Conservation (phyloP, 2,113 vertebrate genomes). For the Motacilla tschutschensis region DNA sequence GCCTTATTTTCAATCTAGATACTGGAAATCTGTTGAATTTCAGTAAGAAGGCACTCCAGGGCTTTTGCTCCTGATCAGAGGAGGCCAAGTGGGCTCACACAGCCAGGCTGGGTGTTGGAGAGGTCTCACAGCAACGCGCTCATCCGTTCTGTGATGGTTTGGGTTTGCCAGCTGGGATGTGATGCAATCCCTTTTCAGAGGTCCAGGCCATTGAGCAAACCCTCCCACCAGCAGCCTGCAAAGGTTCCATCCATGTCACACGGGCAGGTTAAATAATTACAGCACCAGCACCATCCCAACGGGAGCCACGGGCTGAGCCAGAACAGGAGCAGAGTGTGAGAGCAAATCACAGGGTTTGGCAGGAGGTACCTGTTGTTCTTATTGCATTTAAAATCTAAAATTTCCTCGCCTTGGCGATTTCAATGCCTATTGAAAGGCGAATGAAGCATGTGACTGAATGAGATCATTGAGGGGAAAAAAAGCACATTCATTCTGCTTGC, state of each 20-base stretch:
- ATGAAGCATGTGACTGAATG: slow-evolving; percentile 13
- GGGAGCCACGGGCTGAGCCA: not conserved
- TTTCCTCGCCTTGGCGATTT: not conserved
- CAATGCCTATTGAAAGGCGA: slow-evolving; percentile 15
- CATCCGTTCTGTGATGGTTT: not conserved
- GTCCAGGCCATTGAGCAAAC: not conserved
- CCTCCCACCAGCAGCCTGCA: not conserved
- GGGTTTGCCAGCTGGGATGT: not conserved
- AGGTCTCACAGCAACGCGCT: not conserved
- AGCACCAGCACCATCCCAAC: not conserved
- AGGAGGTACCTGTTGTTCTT: slow-evolving; percentile 15
- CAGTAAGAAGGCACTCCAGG: not conserved
- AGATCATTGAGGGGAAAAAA: not conserved
- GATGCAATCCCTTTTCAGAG: not conserved
- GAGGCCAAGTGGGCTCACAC: not conserved
- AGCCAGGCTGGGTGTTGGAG: not conserved
- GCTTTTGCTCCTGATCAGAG: not conserved
- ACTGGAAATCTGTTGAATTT: not conserved
- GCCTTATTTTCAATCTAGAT: slow-evolving; percentile 29
- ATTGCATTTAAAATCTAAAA: not conserved
- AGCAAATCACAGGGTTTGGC: not conserved
- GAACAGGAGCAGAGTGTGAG: not conserved
- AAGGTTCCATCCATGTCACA: not conserved
- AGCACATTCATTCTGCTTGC: slow-evolving; percentile 9
- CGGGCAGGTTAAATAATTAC: not conserved